These are phyloP conservation scores for Tuta absoluta DNA, from an alignment of 2,888 invertebrate genomes.

Conservation along the genomic window DNA sequence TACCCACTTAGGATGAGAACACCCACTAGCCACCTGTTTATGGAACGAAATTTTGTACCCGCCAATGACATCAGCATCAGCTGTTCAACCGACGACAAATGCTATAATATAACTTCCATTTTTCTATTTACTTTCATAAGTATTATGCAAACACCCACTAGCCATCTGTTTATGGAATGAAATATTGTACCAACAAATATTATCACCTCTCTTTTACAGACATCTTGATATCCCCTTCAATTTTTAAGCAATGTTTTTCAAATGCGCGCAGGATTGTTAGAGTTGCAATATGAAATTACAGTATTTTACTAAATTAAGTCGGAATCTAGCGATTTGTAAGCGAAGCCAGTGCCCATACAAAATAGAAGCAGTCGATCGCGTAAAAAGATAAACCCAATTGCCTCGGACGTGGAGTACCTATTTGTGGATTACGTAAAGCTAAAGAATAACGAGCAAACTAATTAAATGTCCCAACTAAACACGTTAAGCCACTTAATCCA, in stretches of 20 bases:
- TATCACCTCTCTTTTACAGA: too few relatives aligned
- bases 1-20: constrained; percentile 73
- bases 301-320: constrained; percentile 4
- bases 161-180: too few relatives aligned
- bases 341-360: not conserved
- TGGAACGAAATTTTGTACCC: constrained; percentile 51
- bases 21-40: constrained; percentile 75
- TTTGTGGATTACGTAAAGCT: constrained; percentile 5
- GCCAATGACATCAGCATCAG: constrained; percentile 64
- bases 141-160: too few relatives aligned
- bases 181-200: too few relatives aligned
- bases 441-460: constrained; percentile 36
- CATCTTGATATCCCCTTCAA: constrained; percentile 36
- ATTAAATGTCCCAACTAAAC: constrained; percentile 45
- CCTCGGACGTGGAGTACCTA: not conserved
- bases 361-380: not conserved
- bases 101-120: too few relatives aligned
- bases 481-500: constrained; percentile 39
- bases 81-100: too few relatives aligned
- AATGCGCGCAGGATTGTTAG: constrained; percentile 18
- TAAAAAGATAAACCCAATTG: constrained; percentile 19
- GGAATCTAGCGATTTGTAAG: not conserved
- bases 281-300: constrained; percentile 7
- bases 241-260: not conserved
- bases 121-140: too few relatives aligned